These are phyloP conservation scores for Pelvicachromis taeniatus DNA, from an alignment of 2,113 vertebrate species.

Conservation along the genomic window DNA sequence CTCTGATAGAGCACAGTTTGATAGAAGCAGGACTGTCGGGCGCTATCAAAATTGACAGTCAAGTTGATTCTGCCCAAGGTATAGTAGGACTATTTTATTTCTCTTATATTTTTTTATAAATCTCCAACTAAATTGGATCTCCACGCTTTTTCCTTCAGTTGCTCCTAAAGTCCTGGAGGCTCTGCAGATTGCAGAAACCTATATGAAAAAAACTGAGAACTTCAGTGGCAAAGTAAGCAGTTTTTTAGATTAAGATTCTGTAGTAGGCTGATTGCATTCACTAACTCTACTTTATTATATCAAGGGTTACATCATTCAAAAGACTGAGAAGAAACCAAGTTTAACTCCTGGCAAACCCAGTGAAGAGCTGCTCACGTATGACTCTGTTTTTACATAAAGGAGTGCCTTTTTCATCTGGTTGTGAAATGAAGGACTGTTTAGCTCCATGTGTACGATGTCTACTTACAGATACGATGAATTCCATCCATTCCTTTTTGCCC, in stretches of 20 bases:
- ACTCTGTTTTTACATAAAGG: background rate
- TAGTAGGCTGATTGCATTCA: background rate
- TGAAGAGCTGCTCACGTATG: constrained; percentile 95
- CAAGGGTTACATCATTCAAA: constrained; percentile 94
- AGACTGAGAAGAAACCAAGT: constrained; percentile 89
- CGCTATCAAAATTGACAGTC: constrained; percentile 78
- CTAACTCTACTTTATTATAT: background rate
- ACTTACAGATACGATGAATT: constrained; percentile 94
- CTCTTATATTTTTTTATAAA: background rate
- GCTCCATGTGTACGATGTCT: background rate
- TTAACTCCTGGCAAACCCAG: constrained; percentile 77
- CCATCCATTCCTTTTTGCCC: constrained; percentile 95
- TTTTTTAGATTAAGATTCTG: background rate
- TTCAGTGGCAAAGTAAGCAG: constrained; percentile 85
- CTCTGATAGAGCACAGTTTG: constrained; percentile 93
- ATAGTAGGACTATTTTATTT: background rate
- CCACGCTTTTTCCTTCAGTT: constrained; percentile 29
- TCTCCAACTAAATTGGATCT: background rate
- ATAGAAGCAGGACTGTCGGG: constrained; percentile 82
- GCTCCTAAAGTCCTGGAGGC: constrained; percentile 79
- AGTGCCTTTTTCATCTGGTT: background rate
- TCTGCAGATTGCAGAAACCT: constrained; percentile 85
- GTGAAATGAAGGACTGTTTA: background rate
- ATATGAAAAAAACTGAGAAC: constrained; percentile 78
- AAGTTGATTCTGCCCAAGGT: constrained; percentile 74